Base-by-base conservation (phyloP, 2,888 invertebrate species). In the Amiota mariae region DNA sequence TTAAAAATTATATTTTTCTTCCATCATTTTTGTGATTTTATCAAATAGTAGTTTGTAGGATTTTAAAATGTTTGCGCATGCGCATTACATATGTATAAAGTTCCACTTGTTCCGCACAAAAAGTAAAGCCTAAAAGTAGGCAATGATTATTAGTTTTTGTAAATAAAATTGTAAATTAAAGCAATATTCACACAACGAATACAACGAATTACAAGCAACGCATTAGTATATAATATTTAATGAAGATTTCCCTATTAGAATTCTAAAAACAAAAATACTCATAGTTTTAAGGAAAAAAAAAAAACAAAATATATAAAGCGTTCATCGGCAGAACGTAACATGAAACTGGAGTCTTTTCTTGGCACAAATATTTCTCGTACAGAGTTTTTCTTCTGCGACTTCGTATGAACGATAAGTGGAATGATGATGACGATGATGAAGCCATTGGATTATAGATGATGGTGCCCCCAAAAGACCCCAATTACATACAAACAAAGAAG, bases 141-240 rank as follows among this genome's bases (percentile, higher is more conserved):
- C 82, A 85, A 83, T 82, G 83, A 79, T 82, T 85, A 49, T 71
- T 84, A 80, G 64, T 63, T 63, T 36, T 36, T 15, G 77, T 82
- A 84, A 76, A 72, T 66, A 74, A 70, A 70, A 74, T 70, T 59
- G 11, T 63, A 11, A 36, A 59, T 54, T 63, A 18, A 51, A 49
- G 77, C 64, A 15, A 70, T 20, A 75, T 70, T 47, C 57, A 48
- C 70, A 24, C 24, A 47, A 67, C 20, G 54, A 3, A 68, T 51
- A 71, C 64, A 71, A 71, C 64, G 64, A 64, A 71, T 46, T 18
- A 13, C 12, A 68, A 49, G 54, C 49, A 63, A 63, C 24, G 67
- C 67, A 68, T 20, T 68, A 36, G 36, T 36, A 36, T 36, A 6
- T 36, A 36, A 36, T 36, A 36, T 36, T 36, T 36, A 36, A 36